Evolutionary conservation across 2,797 vertebrate genomes (phyloP).

Genomic region (Gallinago solitaria): DNA sequence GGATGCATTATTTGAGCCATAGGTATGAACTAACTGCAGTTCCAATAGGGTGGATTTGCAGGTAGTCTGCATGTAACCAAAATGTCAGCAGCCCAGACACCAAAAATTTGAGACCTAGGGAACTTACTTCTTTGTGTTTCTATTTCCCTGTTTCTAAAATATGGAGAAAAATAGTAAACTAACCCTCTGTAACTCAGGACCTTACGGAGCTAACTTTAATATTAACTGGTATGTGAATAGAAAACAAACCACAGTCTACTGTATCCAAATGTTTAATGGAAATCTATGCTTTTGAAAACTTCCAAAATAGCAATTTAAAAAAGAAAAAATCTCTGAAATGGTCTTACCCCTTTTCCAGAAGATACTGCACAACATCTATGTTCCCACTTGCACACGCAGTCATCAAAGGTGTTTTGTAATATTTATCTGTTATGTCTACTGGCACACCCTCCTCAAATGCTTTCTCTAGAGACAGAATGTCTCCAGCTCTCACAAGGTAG

Average conservation of each 20-base stretch:
- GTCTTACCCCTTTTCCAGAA: conserved; percentile 85
- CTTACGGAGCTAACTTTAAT: not conserved
- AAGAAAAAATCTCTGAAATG: not conserved
- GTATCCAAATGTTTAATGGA: not conserved
- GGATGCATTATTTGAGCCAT: not conserved
- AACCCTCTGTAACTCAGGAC: not conserved
- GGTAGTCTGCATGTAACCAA: not conserved
- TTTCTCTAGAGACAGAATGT: conserved; percentile 87
- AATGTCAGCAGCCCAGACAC: not conserved
- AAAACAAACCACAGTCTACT: not conserved
- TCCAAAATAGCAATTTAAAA: not conserved
- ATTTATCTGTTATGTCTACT: conserved; percentile 87
- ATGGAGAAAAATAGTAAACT: not conserved
- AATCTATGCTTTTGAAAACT: not conserved
- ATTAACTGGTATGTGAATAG: not conserved
- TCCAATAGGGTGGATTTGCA: not conserved
- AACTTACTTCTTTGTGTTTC: not conserved
- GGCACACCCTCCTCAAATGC: conserved; percentile 86
- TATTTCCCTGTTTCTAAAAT: not conserved
- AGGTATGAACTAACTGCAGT: not conserved
- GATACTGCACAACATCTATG: conserved; percentile 82
- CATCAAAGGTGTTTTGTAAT: conserved; percentile 94
- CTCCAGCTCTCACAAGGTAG: conserved; percentile 83
- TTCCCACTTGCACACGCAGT: conserved; percentile 86
- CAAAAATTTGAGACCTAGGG: not conserved